Percentiles rank a stretch among this genome's conserved stretches.
Evolutionary conservation across 2,888 invertebrate species (phyloP).

Genomic region (Microctonus brassicae): DNA sequence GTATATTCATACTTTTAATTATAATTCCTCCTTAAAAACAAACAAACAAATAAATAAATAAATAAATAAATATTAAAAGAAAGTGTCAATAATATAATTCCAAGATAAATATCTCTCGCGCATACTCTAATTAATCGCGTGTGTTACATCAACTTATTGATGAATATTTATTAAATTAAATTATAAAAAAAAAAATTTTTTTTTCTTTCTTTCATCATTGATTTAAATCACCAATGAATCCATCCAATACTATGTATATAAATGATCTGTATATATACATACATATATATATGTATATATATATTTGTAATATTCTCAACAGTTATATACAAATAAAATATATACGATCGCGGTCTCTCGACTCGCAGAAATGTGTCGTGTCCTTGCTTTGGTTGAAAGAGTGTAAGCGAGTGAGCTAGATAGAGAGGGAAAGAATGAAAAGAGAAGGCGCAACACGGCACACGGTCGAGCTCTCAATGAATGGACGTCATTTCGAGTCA

Average conservation of each 20-base stretch:
- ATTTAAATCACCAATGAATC: constrained; percentile 10
- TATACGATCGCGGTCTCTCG: constrained; percentile 24
- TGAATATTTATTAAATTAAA: background rate
- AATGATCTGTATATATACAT: too few species aligned
- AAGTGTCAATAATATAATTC: constrained; percentile 5
- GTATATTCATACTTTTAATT: too few species aligned
- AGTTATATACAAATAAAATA: constrained; percentile 1
- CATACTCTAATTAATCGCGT: background rate
- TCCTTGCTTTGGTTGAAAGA: constrained; percentile 56
- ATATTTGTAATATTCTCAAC: constrained; percentile 5
- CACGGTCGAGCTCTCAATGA: constrained; percentile 61
- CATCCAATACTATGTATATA: background rate
- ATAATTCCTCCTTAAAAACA: too few species aligned
- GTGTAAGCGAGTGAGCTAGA: constrained; percentile 14
- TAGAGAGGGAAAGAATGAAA: constrained; percentile 15
- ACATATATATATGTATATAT: too few species aligned
- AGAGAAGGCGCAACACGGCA: constrained; percentile 42
- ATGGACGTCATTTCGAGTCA: constrained; percentile 66
- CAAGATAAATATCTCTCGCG: background rate
- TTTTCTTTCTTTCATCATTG: constrained; percentile 18
- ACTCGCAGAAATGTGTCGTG: constrained; percentile 59
- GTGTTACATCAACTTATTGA: background rate
- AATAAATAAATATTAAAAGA: background rate
- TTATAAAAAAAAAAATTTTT: background rate
- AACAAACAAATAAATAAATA: background rate